Evolutionary conservation across 1,140 invertebrate genomes (phyloP).

Genomic region (Hylaeus anthracinus): DNA sequence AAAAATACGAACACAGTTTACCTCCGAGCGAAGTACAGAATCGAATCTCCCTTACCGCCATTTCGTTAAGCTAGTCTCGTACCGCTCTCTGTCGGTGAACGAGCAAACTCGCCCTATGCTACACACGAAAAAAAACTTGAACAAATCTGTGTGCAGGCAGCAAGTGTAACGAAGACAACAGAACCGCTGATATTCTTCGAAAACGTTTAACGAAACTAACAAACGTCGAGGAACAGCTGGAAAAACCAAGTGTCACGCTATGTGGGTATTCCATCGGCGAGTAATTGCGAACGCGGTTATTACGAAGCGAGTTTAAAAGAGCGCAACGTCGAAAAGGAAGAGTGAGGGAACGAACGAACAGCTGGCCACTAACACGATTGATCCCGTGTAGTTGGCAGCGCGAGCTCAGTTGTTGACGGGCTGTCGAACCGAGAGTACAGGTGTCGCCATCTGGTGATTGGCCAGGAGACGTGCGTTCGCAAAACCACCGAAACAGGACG

Average conservation of each 20-base stretch:
- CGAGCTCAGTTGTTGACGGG: constrained; percentile 49
- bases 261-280: not conserved
- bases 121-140: not conserved
- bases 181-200: not conserved
- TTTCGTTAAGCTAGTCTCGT: not conserved
- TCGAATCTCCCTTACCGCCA: constrained; percentile 1
- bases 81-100: not conserved
- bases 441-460: constrained; percentile 52
- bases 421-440: constrained; percentile 7
- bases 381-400: constrained; percentile 29
- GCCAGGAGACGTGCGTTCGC: not conserved
- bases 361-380: constrained; percentile 45
- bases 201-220: not conserved
- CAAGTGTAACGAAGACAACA: not conserved
- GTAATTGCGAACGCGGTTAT: not conserved
- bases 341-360: constrained; percentile 21
- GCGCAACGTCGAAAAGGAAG: not conserved
- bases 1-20: too few relatives aligned
- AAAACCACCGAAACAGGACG: constrained; percentile 29
- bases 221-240: too few relatives aligned
- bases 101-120: not conserved
- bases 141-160: not conserved
- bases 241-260: not conserved
- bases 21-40: too few relatives aligned
- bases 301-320: not conserved